Evolutionary conservation across 1,140 invertebrate genomes (phyloP), one percentile per base, ranked within the genome.

Genomic region (Trichonephila clavipes): DNA sequence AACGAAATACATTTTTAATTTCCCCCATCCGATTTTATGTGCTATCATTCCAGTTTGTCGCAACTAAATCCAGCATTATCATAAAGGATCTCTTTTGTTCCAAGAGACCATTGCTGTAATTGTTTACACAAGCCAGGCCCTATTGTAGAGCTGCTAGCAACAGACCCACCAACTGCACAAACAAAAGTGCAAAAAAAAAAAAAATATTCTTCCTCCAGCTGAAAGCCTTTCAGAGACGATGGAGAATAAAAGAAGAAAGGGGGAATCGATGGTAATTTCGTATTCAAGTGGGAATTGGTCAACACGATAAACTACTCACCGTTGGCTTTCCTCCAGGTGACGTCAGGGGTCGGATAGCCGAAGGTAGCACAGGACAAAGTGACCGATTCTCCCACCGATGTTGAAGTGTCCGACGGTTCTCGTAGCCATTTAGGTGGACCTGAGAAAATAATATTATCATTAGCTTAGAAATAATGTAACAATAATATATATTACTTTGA

Each of bases 291-390:
- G 77, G 28, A 28, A 44, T 40, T 51, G 83, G 19, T 19, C 44
- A 88, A 10, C 40, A 59, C 69, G 86, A 18, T 61, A 61, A 24
- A 28, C 21, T 59, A 91, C 94, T 34, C 59, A 94, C 94, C 94
- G 66, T 92, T 88, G 58, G 83, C 69, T 61, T 72, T 94, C 61
- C 90, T 95, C 95, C 95, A 95, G 83, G 94, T 94, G 72, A 95
- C 94, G 44, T 94, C 93, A 7, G 95, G 95, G n/a, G 94, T 77
- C 1, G 95, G 95, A 88, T 95, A 94, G 87, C 95, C 95, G 61
- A 88, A 94, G 10, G 94, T 94, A 21, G 89, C 69, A 66, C 95
- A 95, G 88, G 94, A 61, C 21, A 95, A 77, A 2, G 88, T 94
- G 18, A 95, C 94, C 34, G 94, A 90, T 40, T 95, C 94, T 24